phyloP scores from a whole-genome alignment of 2,888 invertebrate species.

The Yponomeuta malinellus region DNA sequence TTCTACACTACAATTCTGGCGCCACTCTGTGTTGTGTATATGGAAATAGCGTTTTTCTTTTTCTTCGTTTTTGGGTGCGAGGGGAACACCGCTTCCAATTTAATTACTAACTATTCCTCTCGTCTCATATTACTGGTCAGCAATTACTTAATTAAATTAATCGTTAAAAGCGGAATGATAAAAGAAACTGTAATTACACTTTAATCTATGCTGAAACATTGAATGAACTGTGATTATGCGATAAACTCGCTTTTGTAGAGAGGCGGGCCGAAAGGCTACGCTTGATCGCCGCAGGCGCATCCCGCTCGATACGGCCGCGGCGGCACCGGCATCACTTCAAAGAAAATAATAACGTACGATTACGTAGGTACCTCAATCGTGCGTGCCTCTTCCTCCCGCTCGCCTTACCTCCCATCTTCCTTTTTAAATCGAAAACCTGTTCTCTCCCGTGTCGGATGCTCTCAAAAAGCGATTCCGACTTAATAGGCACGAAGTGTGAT shows the following conservation, averaged over 20 bases:
- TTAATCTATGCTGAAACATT: constrained; percentile 4
- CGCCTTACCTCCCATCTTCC: constrained; percentile 55
- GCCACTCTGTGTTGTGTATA: background rate
- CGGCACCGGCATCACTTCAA: constrained; percentile 49
- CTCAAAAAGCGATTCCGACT: constrained; percentile 59
- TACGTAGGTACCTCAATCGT: constrained; percentile 36
- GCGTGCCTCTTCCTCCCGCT: constrained; percentile 35
- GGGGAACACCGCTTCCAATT: too few relatives aligned
- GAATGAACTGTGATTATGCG: constrained; percentile 10
- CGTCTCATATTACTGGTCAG: constrained; percentile 19
- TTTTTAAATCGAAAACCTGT: constrained; percentile 52
- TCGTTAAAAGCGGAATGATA: background rate
- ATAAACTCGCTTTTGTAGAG: constrained; percentile 7
- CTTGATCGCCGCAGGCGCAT: constrained; percentile 15
- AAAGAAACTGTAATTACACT: constrained; percentile 4
- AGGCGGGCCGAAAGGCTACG: background rate
- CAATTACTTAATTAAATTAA: background rate
- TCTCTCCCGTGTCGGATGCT: constrained; percentile 53
- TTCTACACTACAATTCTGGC: background rate
- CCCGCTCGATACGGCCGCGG: background rate
- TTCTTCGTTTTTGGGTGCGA: too few relatives aligned
- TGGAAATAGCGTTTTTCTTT: background rate
- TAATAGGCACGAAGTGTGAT: constrained; percentile 64
- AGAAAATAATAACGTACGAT: constrained; percentile 65
- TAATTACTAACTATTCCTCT: background rate